These are phyloP conservation scores for Cyanoderma ruficeps DNA, from an alignment of 2,113 vertebrate species.

Conservation along the genomic window DNA sequence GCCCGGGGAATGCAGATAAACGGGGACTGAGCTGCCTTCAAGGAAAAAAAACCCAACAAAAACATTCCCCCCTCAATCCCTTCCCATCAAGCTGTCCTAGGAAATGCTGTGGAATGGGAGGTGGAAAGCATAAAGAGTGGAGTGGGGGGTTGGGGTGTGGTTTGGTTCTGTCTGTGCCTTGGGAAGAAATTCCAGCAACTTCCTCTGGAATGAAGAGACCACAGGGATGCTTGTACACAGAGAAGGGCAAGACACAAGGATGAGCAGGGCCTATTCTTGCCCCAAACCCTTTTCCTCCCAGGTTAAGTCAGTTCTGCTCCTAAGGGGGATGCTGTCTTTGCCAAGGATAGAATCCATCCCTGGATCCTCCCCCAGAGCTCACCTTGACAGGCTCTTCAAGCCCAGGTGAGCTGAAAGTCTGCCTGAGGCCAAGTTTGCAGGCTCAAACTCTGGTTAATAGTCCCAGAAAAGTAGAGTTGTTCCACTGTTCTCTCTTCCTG, in stretches of 20 bases:
- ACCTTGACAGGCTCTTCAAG: not conserved
- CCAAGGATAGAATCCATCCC: not conserved
- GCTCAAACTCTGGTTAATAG: not conserved
- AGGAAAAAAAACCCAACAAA: not conserved
- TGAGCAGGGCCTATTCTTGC: not conserved
- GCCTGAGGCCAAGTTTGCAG: not conserved
- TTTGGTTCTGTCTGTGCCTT: not conserved
- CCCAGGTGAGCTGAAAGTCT: not conserved
- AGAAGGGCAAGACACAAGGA: not conserved
- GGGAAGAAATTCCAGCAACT: not conserved
- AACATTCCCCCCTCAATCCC: rapidly evolving
- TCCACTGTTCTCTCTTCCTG: not conserved
- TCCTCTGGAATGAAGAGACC: not conserved
- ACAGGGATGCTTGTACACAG: not conserved
- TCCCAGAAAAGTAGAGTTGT: not conserved
- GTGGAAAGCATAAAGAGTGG: not conserved
- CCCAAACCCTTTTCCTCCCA: not conserved
- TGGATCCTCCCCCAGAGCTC: not conserved
- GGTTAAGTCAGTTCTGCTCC: not conserved
- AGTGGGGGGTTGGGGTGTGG: not conserved
- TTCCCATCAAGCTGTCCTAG: not conserved
- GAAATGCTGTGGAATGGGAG: not conserved
- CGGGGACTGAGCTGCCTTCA: not conserved
- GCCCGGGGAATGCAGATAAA: not conserved
- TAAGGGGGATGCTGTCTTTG: not conserved